Percentiles rank a stretch among this genome's conserved stretches.
Evolutionary conservation across 1,140 invertebrate species (phyloP).

Genomic region (Drosophila miranda): DNA sequence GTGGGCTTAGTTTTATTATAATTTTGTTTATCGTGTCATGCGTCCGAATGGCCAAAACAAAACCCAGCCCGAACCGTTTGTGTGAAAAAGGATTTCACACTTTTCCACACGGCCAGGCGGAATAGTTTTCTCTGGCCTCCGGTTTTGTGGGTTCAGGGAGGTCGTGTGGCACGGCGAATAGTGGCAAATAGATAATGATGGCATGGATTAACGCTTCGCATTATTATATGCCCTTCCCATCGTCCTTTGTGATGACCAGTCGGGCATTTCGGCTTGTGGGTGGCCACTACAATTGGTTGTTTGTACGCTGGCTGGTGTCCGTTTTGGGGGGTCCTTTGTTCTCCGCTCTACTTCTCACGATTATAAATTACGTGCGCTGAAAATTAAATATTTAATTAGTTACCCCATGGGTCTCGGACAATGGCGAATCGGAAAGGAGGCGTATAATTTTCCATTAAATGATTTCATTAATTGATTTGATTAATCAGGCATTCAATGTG

Average conservation of each 20-base stretch:
- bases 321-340: slow-evolving; percentile 32
- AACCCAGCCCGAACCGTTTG: slow-evolving; percentile 59
- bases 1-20: slow-evolving; percentile 76
- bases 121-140: slow-evolving; percentile 31
- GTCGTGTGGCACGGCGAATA: slow-evolving; percentile 61
- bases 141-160: slow-evolving; percentile 8
- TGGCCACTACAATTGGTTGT: slow-evolving; percentile 38
- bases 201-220: slow-evolving; percentile 70
- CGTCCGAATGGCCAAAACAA: slow-evolving; percentile 50
- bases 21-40: slow-evolving; percentile 68
- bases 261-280: slow-evolving; percentile 43
- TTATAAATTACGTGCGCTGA: slow-evolving; percentile 40
- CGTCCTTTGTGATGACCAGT: slow-evolving; percentile 36
- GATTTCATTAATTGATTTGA: slow-evolving; percentile 21
- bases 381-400: slow-evolving; percentile 46
- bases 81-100: slow-evolving; percentile 78
- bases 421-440: neutral
- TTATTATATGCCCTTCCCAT: slow-evolving; percentile 52
- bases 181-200: slow-evolving; percentile 71
- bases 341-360: slow-evolving; percentile 28
- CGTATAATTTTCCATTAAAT: slow-evolving; percentile 17
- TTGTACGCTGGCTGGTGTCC: slow-evolving; percentile 4
- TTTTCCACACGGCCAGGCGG: slow-evolving; percentile 37
- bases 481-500: slow-evolving; percentile 19
- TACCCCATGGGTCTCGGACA: slow-evolving; percentile 2